Evolutionary conservation across 2,113 vertebrate genomes (phyloP), one percentile per base, ranked within the genome.

Genomic region (Microtus ochrogaster): DNA sequence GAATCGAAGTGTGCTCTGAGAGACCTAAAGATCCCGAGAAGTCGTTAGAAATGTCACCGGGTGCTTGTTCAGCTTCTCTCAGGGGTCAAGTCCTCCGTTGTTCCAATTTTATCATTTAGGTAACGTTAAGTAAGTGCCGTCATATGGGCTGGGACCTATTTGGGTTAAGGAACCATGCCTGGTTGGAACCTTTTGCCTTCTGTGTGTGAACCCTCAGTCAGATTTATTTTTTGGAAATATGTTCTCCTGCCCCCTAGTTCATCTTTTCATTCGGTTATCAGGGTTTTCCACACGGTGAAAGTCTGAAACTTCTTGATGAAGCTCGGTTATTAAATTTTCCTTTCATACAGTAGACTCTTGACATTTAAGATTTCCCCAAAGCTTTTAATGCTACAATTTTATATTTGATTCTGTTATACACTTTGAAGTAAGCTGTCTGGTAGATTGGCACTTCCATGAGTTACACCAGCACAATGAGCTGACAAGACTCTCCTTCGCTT

Each of bases 1-100:
- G 58, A 92, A 49, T 49, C 22, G 22, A 94, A 79, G 28, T 30
- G 21, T 95, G 47, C n/a, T 70, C 66, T 95, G 86, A 92, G 49
- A 49, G 49, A 58, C 44, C 47, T 76, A 19, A 24, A 61, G 63
- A 78, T 58, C 77, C 24, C 19, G 5, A 49, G 24, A 10, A 78
- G 19, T 41, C 78, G 77, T 39, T 39, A 61, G 39, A 78, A 83
- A 90, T 39, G 47, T 73, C 41, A 2, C 11, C 9, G 49, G 61
- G 4, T 0, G 1, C 5, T 81, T 70, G 47, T 22, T 28, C 21
- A 24, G 1, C 87, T 95, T 90, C 24, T 19, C 11, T 30, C 39
- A 82, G 4, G 19, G 4, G n/a, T 47, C 16, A 41, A 4, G 30
- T 47, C 52, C 66, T 79, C 24, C 2, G 58, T 58, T n/a, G 33